Evolutionary conservation across 1,140 invertebrate genomes (phyloP).

Genomic region (Diorhabda elongata): DNA sequence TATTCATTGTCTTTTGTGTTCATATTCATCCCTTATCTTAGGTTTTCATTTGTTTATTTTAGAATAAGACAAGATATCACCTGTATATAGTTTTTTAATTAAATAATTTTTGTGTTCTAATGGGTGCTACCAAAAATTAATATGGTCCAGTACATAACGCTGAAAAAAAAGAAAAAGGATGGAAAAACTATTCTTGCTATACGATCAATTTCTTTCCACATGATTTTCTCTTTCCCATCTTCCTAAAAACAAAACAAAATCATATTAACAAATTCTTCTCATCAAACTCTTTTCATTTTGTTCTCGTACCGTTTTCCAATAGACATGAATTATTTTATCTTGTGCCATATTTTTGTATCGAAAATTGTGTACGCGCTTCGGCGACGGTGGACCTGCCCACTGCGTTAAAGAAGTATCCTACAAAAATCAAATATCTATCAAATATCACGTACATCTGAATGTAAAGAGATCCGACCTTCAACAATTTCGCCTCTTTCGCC

Average conservation of each 20-base stretch:
- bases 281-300: too few species aligned
- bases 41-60: too few species aligned
- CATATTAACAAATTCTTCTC: neutral
- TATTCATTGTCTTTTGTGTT: too few species aligned
- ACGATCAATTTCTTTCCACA: constrained; percentile 66
- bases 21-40: too few species aligned
- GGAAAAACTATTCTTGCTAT: constrained; percentile 68
- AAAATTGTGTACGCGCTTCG: constrained; percentile 5
- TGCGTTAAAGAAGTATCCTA: constrained; percentile 32
- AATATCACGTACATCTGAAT: neutral
- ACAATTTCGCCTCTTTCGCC: constrained; percentile 42
- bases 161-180: constrained; percentile 67
- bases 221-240: constrained; percentile 60
- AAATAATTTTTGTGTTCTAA: constrained; percentile 2
- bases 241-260: constrained; percentile 43
- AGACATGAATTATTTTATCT: constrained; percentile 21
- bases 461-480: constrained; percentile 53
- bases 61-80: too few species aligned
- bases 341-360: constrained; percentile 11
- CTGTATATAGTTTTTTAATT: too few species aligned
- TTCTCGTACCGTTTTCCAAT: constrained; percentile 38
- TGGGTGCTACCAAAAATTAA: constrained; percentile 57
- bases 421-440: constrained; percentile 17
- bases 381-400: constrained; percentile 24
- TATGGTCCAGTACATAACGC: constrained; percentile 72